phyloP scores from a whole-genome alignment of 2,113 vertebrate species.

The Zosterops japonicus region DNA sequence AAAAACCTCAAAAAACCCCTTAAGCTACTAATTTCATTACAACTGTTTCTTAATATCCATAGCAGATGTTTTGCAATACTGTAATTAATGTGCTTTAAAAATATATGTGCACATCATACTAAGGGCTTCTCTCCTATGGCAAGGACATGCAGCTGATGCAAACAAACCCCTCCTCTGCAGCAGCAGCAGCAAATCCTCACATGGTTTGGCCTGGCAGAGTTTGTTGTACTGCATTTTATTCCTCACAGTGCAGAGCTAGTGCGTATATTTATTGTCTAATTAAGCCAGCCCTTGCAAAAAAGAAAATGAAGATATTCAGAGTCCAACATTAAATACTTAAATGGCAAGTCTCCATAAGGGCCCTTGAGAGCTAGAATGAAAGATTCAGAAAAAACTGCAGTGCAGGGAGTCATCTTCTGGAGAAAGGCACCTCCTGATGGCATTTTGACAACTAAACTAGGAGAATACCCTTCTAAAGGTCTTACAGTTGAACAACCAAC shows the following conservation, averaged over 20 bases:
- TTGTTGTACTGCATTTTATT: background rate
- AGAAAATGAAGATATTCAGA: background rate
- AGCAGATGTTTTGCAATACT: constrained; percentile 15
- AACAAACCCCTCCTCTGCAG: background rate
- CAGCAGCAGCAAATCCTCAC: background rate
- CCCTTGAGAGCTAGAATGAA: background rate
- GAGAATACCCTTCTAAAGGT: background rate
- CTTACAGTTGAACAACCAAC: background rate
- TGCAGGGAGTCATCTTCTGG: background rate
- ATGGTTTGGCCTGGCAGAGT: background rate
- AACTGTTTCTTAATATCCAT: background rate
- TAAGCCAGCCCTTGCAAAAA: background rate
- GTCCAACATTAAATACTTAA: background rate
- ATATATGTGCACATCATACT: background rate
- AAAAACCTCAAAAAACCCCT: background rate
- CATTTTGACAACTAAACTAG: background rate
- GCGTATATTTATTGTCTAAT: background rate
- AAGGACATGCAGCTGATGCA: background rate
- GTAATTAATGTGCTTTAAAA: constrained; percentile 22
- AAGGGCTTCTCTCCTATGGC: background rate
- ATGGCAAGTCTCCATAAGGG: background rate
- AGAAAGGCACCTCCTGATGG: background rate
- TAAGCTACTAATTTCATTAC: constrained; percentile 22
- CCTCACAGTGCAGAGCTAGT: background rate
- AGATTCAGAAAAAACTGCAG: background rate